Conservation (phyloP, 2,797 vertebrate genomes). For the Notamacropus eugenii region DNA sequence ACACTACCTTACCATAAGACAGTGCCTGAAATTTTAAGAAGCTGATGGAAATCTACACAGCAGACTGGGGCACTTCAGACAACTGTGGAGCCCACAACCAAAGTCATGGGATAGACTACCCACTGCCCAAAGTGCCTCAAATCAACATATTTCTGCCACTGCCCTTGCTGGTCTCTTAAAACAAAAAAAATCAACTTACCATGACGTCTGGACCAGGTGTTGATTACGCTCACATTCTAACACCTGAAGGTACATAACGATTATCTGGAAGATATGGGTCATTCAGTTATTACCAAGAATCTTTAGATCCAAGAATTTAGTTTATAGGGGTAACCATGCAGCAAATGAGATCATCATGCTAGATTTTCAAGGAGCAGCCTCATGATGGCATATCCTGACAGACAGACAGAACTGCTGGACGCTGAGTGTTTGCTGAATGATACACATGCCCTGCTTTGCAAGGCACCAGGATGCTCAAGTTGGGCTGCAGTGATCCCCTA, state of each 20-base stretch:
- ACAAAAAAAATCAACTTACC: constrained; percentile 89
- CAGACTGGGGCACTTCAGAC: constrained; percentile 78
- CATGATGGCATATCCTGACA: background rate
- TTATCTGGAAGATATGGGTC: constrained; percentile 91
- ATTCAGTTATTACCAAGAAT: constrained; percentile 84
- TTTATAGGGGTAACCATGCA: constrained; percentile 78
- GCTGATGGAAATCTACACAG: constrained; percentile 78
- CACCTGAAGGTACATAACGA: constrained; percentile 94
- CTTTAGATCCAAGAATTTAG: constrained; percentile 67
- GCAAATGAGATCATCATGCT: constrained; percentile 62
- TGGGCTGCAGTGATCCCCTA: background rate
- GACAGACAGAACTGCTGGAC: background rate
- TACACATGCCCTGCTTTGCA: constrained; percentile 4
- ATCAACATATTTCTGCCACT: constrained; percentile 85
- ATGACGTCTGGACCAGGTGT: constrained; percentile 92
- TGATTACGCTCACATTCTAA: constrained; percentile 92
- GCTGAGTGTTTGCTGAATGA: background rate
- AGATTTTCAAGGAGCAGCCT: constrained; percentile 14
- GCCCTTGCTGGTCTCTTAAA: constrained; percentile 84
- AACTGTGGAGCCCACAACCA: constrained; percentile 78
- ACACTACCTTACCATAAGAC: constrained; percentile 85
- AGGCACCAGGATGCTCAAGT: background rate
- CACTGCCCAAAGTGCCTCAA: constrained; percentile 83
- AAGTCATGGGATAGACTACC: constrained; percentile 74
- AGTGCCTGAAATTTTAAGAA: constrained; percentile 80